These are phyloP conservation scores for Camponotus fellah DNA, from an alignment of 2,888 invertebrate genomes.

Conservation along the genomic window DNA sequence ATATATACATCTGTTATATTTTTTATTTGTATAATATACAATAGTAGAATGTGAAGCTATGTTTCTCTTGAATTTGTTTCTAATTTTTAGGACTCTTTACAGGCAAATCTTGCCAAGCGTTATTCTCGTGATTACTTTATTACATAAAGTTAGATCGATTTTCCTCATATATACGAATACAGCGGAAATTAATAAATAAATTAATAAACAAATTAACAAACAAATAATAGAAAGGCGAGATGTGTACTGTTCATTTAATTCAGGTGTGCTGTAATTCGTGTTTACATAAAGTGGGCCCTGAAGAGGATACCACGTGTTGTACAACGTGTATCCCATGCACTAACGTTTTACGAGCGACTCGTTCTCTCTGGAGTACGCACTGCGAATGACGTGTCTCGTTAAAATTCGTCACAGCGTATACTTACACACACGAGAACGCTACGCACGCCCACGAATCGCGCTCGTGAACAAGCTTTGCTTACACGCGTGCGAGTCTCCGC, in stretches of 20 bases:
- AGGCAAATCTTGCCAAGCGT: not conserved
- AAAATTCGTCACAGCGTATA: constrained; percentile 52
- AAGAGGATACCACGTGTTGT: not conserved
- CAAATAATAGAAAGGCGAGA: not conserved
- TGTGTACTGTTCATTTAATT: not conserved
- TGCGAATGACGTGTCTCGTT: constrained; percentile 37
- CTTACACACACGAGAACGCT: constrained; percentile 17
- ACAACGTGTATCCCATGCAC: not conserved
- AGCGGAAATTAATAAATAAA: constrained; percentile 12
- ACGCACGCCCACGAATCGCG: constrained; percentile 68
- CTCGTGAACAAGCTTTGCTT: constrained; percentile 63
- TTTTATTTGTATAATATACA: not conserved
- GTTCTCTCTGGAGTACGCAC: constrained; percentile 16
- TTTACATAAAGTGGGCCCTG: not conserved
- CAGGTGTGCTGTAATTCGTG: not conserved
- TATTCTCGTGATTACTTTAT: not conserved
- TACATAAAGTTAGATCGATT: not conserved
- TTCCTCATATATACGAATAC: not conserved
- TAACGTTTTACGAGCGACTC: not conserved
- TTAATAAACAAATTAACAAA: not conserved
- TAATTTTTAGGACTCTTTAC: not conserved
- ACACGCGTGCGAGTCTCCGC: constrained; percentile 60
- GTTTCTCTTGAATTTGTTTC: not conserved
- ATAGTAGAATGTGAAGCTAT: not conserved
- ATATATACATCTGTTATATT: not conserved